Evolutionary conservation across 2,888 invertebrate genomes (phyloP).

Genomic region (Patella pellucida): DNA sequence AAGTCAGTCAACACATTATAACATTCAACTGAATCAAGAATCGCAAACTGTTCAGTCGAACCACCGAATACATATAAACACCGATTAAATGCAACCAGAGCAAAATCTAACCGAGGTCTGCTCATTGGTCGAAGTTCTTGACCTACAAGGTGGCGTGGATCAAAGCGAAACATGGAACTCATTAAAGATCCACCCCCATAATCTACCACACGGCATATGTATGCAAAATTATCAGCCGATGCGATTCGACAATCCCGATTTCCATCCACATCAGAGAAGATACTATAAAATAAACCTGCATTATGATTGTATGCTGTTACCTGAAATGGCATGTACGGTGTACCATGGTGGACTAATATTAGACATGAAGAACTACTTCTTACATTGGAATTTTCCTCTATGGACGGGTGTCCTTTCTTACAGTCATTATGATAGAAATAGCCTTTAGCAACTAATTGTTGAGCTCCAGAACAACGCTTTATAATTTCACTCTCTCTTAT

Average conservation of each 20-base stretch:
- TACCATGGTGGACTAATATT: conserved; percentile 63
- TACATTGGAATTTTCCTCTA: conserved; percentile 53
- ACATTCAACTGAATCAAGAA: conserved; percentile 66
- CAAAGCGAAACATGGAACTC: conserved; percentile 68
- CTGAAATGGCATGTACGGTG: conserved; percentile 67
- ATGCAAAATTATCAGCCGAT: conserved; percentile 67
- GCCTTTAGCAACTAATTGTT: conserved; percentile 55
- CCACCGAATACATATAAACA: conserved; percentile 67
- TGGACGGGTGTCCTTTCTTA: conserved; percentile 60
- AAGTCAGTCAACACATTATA: conserved; percentile 64
- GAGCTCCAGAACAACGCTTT: conserved; percentile 49
- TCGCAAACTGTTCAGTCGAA: conserved; percentile 62
- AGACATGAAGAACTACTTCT: conserved; percentile 52
- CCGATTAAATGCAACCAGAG: conserved; percentile 57
- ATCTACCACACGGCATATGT: conserved; percentile 68
- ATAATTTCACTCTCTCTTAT: conserved; percentile 58
- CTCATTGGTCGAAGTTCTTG: conserved; percentile 66
- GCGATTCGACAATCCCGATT: conserved; percentile 66
- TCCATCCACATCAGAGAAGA: conserved; percentile 66
- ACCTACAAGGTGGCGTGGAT: conserved; percentile 65
- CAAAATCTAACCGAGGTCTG: conserved; percentile 64
- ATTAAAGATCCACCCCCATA: conserved; percentile 69
- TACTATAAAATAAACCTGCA: conserved; percentile 58
- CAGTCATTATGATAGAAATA: conserved; percentile 59
- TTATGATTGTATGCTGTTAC: conserved; percentile 64